Percentiles rank a stretch among this genome's conserved stretches.
These are phyloP conservation scores for Benitochromis conjunctus DNA, from an alignment of 2,113 vertebrate genomes.

Conservation along the genomic window DNA sequence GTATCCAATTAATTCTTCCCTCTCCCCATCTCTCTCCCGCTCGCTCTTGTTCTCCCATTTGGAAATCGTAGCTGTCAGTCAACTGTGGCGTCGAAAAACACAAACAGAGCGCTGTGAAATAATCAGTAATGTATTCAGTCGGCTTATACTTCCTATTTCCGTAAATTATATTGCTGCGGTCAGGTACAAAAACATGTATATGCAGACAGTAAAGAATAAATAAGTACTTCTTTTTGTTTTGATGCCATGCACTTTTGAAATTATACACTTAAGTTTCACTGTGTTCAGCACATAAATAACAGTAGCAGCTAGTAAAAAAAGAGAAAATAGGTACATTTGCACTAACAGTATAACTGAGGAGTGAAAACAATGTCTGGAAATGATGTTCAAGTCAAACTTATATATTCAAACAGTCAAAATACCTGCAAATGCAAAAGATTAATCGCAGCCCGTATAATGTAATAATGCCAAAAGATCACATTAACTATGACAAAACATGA, in stretches of 20 bases:
- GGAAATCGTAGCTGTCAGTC: slow-evolving; percentile 75
- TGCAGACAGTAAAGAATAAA: slow-evolving; percentile 13
- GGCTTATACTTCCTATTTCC: slow-evolving; percentile 38
- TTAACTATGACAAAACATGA: not conserved
- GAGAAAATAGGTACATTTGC: not conserved
- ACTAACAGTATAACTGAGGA: not conserved
- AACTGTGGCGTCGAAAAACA: slow-evolving; percentile 47
- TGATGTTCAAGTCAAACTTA: not conserved
- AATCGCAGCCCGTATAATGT: not conserved
- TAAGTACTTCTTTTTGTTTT: slow-evolving; percentile 25
- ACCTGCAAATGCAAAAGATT: not conserved
- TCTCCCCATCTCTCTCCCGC: slow-evolving; percentile 38
- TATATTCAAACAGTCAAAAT: not conserved
- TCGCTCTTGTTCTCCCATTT: slow-evolving; percentile 68
- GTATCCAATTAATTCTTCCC: slow-evolving; percentile 77
- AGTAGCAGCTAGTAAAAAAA: not conserved
- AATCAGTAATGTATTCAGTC: slow-evolving; percentile 56
- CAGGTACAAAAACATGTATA: slow-evolving; percentile 39
- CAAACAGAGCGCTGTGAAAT: slow-evolving; percentile 67
- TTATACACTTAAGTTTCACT: slow-evolving; percentile 34
- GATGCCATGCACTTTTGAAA: slow-evolving; percentile 18
- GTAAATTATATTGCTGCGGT: slow-evolving; percentile 25
- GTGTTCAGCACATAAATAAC: slow-evolving; percentile 15
- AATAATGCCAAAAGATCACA: not conserved
- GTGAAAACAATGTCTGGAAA: not conserved